Percentiles rank a stretch among this genome's conserved stretches.
Evolutionary conservation across 1,140 invertebrate genomes (phyloP).

Genomic region (Plectrocnemia conspersa): DNA sequence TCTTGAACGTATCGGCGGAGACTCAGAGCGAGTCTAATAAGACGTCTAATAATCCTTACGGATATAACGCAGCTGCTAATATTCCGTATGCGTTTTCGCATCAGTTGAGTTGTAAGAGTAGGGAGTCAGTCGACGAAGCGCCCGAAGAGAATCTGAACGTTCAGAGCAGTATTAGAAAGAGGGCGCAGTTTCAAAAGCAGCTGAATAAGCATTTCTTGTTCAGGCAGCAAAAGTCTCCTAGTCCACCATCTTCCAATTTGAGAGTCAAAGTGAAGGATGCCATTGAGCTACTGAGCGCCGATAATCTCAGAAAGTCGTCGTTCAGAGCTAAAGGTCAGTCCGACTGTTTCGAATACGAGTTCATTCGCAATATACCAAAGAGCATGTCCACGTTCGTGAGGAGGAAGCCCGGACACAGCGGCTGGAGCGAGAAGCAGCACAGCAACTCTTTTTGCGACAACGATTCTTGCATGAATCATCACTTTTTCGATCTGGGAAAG

Average conservation of each 20-base stretch:
- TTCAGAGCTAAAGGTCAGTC: conserved; percentile 33
- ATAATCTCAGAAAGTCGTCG: conserved; percentile 28
- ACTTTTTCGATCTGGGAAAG: conserved; percentile 4
- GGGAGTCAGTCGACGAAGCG: conserved; percentile 28
- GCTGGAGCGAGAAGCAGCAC: conserved; percentile 16
- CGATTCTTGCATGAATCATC: conserved; percentile 10
- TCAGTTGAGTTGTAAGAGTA: conserved; percentile 26
- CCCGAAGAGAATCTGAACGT: conserved; percentile 39
- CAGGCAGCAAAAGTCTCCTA: conserved; percentile 27
- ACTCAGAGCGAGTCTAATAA: conserved; percentile 40
- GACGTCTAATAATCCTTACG: conserved; percentile 40
- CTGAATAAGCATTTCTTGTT: conserved; percentile 31
- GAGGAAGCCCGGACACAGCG: background rate
- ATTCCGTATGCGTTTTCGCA: conserved; percentile 50
- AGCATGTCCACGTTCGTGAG: conserved; percentile 23
- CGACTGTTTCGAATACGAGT: conserved; percentile 13
- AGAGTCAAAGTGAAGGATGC: conserved; percentile 29
- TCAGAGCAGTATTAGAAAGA: conserved; percentile 28
- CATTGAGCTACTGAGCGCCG: conserved; percentile 31
- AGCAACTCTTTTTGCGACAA: conserved; percentile 17
- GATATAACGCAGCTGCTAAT: conserved; percentile 49
- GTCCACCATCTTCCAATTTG: conserved; percentile 20
- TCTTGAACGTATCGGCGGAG: conserved; percentile 40
- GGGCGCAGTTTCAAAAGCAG: conserved; percentile 31
- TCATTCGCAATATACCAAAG: conserved; percentile 24